A percentile compares a stretch with the other conserved stretches of the same genome.
Conservation (phyloP, 2,888 invertebrate species). For the Synanthedon andrenaeformis region DNA sequence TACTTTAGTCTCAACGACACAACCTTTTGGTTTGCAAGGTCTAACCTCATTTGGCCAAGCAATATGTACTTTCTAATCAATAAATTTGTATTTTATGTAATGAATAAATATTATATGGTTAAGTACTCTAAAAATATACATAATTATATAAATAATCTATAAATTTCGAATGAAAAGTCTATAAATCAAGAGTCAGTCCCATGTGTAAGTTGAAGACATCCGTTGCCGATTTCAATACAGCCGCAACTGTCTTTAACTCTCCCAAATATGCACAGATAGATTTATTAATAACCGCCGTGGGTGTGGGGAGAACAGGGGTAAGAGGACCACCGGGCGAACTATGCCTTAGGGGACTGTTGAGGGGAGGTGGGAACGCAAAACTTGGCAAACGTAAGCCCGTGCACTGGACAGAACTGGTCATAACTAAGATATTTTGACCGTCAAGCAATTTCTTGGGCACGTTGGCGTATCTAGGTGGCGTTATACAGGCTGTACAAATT, state of each 20-base stretch:
- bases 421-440: conserved; percentile 71
- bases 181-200: neutral
- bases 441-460: conserved; percentile 65
- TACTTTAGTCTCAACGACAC: too few species aligned
- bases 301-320: conserved; percentile 19
- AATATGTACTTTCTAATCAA: too few species aligned
- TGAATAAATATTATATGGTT: too few species aligned
- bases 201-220: neutral
- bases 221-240: conserved; percentile 33
- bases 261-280: conserved; percentile 62
- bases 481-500: conserved; percentile 43
- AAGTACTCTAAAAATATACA: too few species aligned
- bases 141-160: too few species aligned
- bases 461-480: conserved; percentile 28
- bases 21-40: too few species aligned
- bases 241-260: conserved; percentile 48
- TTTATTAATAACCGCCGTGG: conserved; percentile 58
- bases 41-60: too few species aligned
- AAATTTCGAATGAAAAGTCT: too few species aligned
- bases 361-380: conserved; percentile 24
- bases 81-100: too few species aligned
- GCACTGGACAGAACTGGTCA: conserved; percentile 67
- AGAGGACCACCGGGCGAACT: conserved; percentile 20
- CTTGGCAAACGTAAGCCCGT: conserved; percentile 63
- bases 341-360: conserved; percentile 35